phyloP scores from a whole-genome alignment of 92 coral and sea anemone genomes.

The Phenganax stokvisi region DNA sequence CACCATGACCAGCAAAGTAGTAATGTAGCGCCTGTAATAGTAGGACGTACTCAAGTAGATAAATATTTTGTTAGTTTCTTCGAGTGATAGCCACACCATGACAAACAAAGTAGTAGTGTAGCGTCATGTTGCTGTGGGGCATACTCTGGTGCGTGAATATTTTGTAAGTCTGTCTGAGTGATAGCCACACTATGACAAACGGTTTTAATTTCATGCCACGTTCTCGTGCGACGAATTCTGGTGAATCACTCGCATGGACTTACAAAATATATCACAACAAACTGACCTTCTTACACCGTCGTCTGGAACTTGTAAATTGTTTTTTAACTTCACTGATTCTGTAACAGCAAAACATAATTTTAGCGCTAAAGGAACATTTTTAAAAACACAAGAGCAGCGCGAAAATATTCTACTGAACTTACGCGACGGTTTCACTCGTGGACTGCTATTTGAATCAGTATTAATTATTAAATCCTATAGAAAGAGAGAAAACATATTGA shows the following conservation, averaged over 20 bases:
- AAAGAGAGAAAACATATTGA: not conserved
- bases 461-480: conserved; percentile 22
- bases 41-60: too few relatives aligned
- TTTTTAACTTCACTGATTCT: conserved; percentile 21
- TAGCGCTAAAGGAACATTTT: not conserved
- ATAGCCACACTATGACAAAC: too few relatives aligned
- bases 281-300: conserved; percentile 34
- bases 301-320: conserved; percentile 10
- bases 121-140: too few relatives aligned
- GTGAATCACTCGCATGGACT: not conserved
- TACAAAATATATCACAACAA: not conserved
- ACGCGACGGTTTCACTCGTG: conserved; percentile 3
- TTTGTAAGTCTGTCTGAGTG: too few relatives aligned
- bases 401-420: not conserved
- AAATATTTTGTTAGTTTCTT: too few relatives aligned
- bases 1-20: too few relatives aligned
- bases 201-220: too few relatives aligned
- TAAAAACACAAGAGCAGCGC: not conserved
- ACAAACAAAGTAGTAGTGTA: too few relatives aligned
- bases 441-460: conserved; percentile 23
- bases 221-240: too few relatives aligned
- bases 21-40: too few relatives aligned
- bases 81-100: too few relatives aligned
- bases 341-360: not conserved
- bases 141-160: too few relatives aligned